Conservation (phyloP, 1,140 invertebrate genomes). For the Drosophila lacertosa region DNA sequence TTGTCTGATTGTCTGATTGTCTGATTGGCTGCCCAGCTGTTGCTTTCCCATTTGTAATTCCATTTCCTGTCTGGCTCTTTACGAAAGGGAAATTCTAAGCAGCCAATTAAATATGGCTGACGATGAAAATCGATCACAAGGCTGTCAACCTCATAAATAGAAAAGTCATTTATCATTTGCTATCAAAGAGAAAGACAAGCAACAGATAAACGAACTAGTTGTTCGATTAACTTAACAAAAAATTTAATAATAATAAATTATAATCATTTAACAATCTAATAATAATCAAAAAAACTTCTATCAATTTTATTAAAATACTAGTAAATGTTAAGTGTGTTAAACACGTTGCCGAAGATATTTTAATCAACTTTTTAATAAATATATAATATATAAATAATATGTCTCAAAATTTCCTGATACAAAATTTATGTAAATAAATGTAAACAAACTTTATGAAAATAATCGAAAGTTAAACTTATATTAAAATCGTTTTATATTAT, state of each 20-base stretch:
- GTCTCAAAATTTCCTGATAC: too few relatives aligned
- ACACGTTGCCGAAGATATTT: too few relatives aligned
- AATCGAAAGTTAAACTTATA: too few relatives aligned
- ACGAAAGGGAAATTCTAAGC: conserved; percentile 40
- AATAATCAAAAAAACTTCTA: too few relatives aligned
- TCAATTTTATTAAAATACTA: too few relatives aligned
- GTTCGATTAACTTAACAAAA: not conserved
- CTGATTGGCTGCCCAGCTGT: conserved; percentile 4
- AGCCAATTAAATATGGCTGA: conserved; percentile 45
- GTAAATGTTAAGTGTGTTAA: too few relatives aligned
- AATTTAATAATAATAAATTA: not conserved
- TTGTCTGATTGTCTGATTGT: not conserved
- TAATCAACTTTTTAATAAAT: too few relatives aligned
- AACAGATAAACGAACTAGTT: not conserved
- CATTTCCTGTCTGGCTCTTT: conserved; percentile 57
- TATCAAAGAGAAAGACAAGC: not conserved
- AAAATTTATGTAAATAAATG: too few relatives aligned
- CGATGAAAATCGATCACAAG: conserved; percentile 52
- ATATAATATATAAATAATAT: too few relatives aligned
- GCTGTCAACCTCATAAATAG: conserved; percentile 28
- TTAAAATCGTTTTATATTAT: too few relatives aligned
- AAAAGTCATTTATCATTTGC: conserved; percentile 23
- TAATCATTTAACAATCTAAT: not conserved
- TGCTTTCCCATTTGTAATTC: conserved; percentile 13
- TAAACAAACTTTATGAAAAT: too few relatives aligned